A percentile compares a stretch with the other conserved stretches of the same genome.
These are phyloP conservation scores for Hypomecis punctinalis DNA, from an alignment of 2,888 invertebrate species.

Conservation along the genomic window DNA sequence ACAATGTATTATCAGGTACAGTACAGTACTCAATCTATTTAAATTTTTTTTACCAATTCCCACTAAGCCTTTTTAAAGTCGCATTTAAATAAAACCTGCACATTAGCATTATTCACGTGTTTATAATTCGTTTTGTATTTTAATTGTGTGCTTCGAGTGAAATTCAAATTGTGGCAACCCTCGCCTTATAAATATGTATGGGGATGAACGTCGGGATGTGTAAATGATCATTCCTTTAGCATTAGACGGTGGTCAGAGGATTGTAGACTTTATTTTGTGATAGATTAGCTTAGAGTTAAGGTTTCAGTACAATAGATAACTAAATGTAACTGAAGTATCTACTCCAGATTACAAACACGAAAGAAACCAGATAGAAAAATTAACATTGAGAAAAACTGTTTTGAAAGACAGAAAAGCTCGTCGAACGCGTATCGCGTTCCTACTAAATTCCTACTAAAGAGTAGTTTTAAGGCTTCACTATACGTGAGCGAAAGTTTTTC, in stretches of 20 bases:
- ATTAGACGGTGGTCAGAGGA: conserved; percentile 2
- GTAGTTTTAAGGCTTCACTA: too few relatives aligned
- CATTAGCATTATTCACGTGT: conserved; percentile 37
- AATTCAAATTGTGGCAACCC: conserved; percentile 34
- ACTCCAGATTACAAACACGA: too few relatives aligned
- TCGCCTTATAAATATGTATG: conserved; percentile 32
- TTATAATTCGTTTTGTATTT: conserved; percentile 43
- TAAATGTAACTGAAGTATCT: neutral
- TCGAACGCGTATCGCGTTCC: too few relatives aligned
- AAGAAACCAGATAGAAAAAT: too few relatives aligned
- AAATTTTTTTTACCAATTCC: too few relatives aligned
- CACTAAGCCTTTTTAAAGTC: conserved; percentile 7
- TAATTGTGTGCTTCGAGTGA: conserved; percentile 35
- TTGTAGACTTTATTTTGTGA: conserved; percentile 5
- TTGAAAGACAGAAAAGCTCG: too few relatives aligned
- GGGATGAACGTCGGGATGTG: conserved; percentile 25
- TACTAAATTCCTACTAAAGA: too few relatives aligned
- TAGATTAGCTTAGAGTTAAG: neutral
- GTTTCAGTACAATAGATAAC: neutral
- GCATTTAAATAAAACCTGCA: conserved; percentile 27
- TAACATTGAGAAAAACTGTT: too few relatives aligned
- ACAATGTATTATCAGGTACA: too few relatives aligned
- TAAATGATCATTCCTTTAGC: conserved; percentile 29
- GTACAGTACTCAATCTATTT: too few relatives aligned
- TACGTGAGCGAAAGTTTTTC: too few relatives aligned